Base-by-base conservation (phyloP, 2,113 vertebrate genomes). In the Chinchilla lanigera region DNA sequence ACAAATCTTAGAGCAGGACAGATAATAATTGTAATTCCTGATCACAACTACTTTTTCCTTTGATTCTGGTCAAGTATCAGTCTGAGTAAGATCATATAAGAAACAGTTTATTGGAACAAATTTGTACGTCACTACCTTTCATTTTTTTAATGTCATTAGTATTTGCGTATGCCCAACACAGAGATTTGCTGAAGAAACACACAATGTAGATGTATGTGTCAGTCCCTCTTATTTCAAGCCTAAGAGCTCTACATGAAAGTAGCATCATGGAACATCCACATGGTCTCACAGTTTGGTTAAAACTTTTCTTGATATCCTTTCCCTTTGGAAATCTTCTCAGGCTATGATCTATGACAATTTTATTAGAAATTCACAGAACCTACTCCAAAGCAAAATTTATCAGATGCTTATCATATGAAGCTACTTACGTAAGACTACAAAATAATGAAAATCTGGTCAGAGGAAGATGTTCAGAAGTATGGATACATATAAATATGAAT, bases 31-130 rank as follows among this genome's bases (percentile, higher is more conserved):
- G 6, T 52, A 75, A 54, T 86, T 12, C 41, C 30, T 5, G 41
- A 60, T 38, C 80, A 38, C 44, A 97, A 67, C 77, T 90, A 93
- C 58, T 82, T 56, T 93, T 86, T 81, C 41, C 82, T 93, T 93
- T 88, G 58, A 90, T 41, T 86, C 33, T 33, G 50, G 22, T 86
- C 33, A 92, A 77, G 50, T 26, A 90, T n/a, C 47, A 80, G 10
- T 69, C 92, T 16, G 7, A n/a, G 19, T 83, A 90, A 90, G 82
- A 81, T 17, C 47, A 44, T 54, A 58, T 83, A n/a, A 75, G 30
- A 80, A 95, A 71, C 28, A 52, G 47, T 75, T 81, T 75, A 89
- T 41, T 20, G 47, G 63, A 82, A 86, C 58, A 78, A 77, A 81
- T 88, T 28, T 93, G 71, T 58, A 67, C 67, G 82, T 88, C 17